Evolutionary conservation across 1,140 invertebrate genomes (phyloP).

Genomic region (Samia ricini): DNA sequence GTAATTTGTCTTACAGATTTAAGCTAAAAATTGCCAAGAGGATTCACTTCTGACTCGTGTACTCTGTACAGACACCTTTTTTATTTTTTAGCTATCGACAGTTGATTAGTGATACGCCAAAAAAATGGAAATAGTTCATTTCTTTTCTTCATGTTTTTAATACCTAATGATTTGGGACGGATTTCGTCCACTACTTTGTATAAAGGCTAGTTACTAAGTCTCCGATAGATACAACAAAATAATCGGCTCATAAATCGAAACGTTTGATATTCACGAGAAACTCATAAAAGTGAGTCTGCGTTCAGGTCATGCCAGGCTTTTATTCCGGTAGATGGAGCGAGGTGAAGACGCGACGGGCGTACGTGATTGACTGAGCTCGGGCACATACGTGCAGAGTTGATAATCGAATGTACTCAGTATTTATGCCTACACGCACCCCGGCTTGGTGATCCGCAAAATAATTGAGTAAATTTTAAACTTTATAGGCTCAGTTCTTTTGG

Average conservation of each 20-base stretch:
- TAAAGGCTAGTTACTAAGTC: background rate
- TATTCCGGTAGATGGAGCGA: slow-evolving; percentile 47
- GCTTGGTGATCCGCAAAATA: background rate
- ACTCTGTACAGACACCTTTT: no score
- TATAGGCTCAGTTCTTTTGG: no score
- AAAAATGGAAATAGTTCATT: no score
- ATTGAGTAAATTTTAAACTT: no score
- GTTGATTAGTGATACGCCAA: no score
- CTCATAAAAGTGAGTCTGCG: slow-evolving; percentile 30
- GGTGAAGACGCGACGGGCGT: slow-evolving; percentile 27
- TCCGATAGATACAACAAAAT: background rate
- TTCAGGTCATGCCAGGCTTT: slow-evolving; percentile 42
- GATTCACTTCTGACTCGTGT: no score
- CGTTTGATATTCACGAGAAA: slow-evolving; percentile 29
- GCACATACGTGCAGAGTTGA: background rate
- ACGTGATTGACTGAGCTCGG: slow-evolving; percentile 33
- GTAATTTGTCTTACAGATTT: no score
- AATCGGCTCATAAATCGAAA: slow-evolving; percentile 8
- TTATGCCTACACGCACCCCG: slow-evolving; percentile 16
- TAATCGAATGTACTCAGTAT: background rate
- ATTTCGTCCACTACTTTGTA: no score
- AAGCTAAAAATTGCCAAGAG: no score
- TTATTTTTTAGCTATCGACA: no score
- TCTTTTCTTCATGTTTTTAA: no score
- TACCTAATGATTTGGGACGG: no score